A percentile compares a stretch with the other conserved stretches of the same genome.
These are phyloP conservation scores for Pogonomyrmex californicus DNA, from an alignment of 1,140 invertebrate genomes.

Conservation along the genomic window DNA sequence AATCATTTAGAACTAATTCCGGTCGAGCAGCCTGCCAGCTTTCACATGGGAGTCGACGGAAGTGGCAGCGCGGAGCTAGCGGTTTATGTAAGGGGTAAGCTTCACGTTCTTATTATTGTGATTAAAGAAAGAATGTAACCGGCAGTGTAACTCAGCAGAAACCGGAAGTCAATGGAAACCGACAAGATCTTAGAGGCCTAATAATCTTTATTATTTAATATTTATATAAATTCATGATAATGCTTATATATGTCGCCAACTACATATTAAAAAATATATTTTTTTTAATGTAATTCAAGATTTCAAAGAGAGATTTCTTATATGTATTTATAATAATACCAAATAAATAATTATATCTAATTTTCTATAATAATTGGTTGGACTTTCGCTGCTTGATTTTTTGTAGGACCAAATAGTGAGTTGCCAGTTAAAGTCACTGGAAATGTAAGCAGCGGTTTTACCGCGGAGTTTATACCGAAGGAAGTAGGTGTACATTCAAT, in stretches of 20 bases:
- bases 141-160: too few relatives aligned
- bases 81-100: slow-evolving; percentile 93
- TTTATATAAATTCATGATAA: too few relatives aligned
- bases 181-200: too few relatives aligned
- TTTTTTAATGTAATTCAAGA: not conserved
- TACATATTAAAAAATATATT: not conserved
- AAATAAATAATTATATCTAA: not conserved
- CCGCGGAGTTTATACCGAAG: slow-evolving; percentile 96
- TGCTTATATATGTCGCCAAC: too few relatives aligned
- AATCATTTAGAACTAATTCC: slow-evolving; percentile 95
- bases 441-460: slow-evolving; percentile 94
- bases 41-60: slow-evolving; percentile 96
- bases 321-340: not conserved
- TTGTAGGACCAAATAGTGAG: slow-evolving; percentile 90
- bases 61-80: slow-evolving; percentile 95
- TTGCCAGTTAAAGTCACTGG: slow-evolving; percentile 96
- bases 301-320: not conserved
- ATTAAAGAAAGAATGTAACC: too few relatives aligned
- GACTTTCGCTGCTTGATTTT: slow-evolving; percentile 24
- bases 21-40: slow-evolving; percentile 94
- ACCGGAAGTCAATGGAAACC: too few relatives aligned
- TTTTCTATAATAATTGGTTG: not conserved
- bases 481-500: slow-evolving; percentile 97
- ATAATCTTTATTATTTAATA: too few relatives aligned
- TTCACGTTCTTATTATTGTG: not conserved